These are phyloP conservation scores for Gasteruption jaculator DNA, from an alignment of 2,888 invertebrate species.

Conservation along the genomic window DNA sequence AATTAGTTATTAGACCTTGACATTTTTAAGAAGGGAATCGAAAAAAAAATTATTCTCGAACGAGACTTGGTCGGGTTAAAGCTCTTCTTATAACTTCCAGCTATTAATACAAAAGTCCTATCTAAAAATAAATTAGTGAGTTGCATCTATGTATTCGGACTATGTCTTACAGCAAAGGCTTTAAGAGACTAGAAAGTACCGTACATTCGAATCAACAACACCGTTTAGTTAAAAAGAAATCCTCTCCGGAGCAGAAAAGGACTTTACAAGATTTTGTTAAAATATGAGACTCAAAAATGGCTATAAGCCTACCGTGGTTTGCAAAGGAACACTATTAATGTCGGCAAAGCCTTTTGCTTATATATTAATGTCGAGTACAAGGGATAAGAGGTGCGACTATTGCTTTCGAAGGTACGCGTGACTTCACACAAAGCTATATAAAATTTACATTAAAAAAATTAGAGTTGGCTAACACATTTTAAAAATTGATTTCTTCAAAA, in stretches of 20 bases:
- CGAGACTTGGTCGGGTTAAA: conserved; percentile 19
- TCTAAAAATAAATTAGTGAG: too few relatives aligned
- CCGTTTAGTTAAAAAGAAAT: too few relatives aligned
- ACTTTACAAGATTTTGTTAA: too few relatives aligned
- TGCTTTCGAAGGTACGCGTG: conserved; percentile 27
- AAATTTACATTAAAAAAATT: not conserved
- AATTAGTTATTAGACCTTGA: conserved; percentile 4
- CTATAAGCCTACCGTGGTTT: conserved; percentile 15
- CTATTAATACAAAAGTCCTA: too few relatives aligned
- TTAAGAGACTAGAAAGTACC: too few relatives aligned
- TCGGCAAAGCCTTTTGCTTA: conserved; percentile 27
- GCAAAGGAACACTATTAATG: conserved; percentile 23
- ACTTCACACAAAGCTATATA: not conserved
- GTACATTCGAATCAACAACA: too few relatives aligned
- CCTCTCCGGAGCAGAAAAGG: too few relatives aligned
- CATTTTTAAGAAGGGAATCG: too few relatives aligned
- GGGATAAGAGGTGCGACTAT: conserved; percentile 26
- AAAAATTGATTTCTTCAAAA: too few relatives aligned
- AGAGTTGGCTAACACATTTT: not conserved
- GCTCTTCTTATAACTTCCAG: conserved; percentile 19
- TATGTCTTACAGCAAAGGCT: too few relatives aligned
- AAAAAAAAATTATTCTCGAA: too few relatives aligned
- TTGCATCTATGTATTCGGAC: too few relatives aligned
- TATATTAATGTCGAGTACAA: conserved; percentile 21
- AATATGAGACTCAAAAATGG: conserved; percentile 22